Evolutionary conservation across 2,888 invertebrate genomes (phyloP).

Genomic region (Cheilosia soror): DNA sequence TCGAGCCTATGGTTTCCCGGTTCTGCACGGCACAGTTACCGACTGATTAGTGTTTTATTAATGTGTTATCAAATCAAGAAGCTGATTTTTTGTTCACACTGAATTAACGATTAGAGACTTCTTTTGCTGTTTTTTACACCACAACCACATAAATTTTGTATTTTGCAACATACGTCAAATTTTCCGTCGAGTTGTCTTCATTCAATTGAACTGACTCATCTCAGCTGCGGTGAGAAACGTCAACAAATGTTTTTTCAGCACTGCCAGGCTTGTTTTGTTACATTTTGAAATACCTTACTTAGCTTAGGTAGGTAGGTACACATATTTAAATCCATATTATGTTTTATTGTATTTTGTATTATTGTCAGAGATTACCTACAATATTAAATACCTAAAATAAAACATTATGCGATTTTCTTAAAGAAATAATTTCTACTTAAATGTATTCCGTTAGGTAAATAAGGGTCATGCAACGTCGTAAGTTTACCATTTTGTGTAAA

Average conservation of each 20-base stretch:
- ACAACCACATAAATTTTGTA: background rate
- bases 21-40: conserved; percentile 24
- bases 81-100: background rate
- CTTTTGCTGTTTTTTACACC: background rate
- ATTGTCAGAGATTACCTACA: too few relatives aligned
- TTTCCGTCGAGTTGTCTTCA: conserved; percentile 5
- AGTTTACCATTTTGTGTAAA: too few relatives aligned
- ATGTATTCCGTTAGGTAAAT: too few relatives aligned
- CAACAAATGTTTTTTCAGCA: conserved; percentile 26
- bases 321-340: too few relatives aligned
- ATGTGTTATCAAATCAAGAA: conserved; percentile 20
- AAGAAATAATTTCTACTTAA: too few relatives aligned
- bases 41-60: conserved; percentile 16
- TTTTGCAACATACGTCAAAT: conserved; percentile 20
- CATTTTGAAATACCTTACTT: too few relatives aligned
- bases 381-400: too few relatives aligned
- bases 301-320: too few relatives aligned
- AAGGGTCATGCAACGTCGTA: too few relatives aligned
- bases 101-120: background rate
- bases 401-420: too few relatives aligned
- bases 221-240: conserved; percentile 47
- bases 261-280: background rate
- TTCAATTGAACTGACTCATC: conserved; percentile 46
- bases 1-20: conserved; percentile 37
- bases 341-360: too few relatives aligned